Evolutionary conservation across 2,888 invertebrate species (phyloP), one percentile per base, ranked within the genome.

Genomic region (Deladenus siricidicola): DNA sequence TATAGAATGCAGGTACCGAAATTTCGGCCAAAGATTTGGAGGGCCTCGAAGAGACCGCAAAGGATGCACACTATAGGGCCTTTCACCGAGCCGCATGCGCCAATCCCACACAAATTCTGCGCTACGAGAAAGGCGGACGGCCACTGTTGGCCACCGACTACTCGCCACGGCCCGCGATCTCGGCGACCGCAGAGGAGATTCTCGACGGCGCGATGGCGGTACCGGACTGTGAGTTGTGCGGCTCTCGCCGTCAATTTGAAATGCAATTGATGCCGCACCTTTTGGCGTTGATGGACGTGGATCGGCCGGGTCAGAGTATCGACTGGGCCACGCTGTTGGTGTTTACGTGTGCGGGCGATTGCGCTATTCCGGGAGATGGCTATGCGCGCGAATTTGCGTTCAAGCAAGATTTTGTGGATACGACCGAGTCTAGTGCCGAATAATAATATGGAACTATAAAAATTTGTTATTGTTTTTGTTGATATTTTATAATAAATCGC

Each of bases 301-400:
- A 78, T 56, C 19, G 52, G 10, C 28, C 66, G 29, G 68, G 61
- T 24, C 17, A 34, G 8, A 66, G 63, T 30, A 53, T 73, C 50
- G 94, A 96, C 81, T 94, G 91, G 90, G 94, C 93, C 24, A 85
- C 89, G 21, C 80, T 96, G 54, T 85, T 85, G 50, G 81, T 94
- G 26, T 96, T 88, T 80, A 90, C 90, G 0, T 96, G 96, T 79
- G 83, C 84, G 76, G 82, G 84, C 21, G 89, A 87, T 80, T 96
- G 93, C 78, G 80, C 80, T 62, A 73, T 80, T 60, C 85, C 85
- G 17, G 72, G 72, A 8, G 78, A 80, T 59, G 84, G 84, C 8
- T 94, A 94, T 80, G 85, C 70, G 1, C 50, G 63, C 24, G 76
- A 77, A 52, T 73, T 70, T 56, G 70, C 70, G 29, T 63, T 68